Base-by-base conservation (phyloP, 2,113 vertebrate species). In the Aegotheles bennettii region DNA sequence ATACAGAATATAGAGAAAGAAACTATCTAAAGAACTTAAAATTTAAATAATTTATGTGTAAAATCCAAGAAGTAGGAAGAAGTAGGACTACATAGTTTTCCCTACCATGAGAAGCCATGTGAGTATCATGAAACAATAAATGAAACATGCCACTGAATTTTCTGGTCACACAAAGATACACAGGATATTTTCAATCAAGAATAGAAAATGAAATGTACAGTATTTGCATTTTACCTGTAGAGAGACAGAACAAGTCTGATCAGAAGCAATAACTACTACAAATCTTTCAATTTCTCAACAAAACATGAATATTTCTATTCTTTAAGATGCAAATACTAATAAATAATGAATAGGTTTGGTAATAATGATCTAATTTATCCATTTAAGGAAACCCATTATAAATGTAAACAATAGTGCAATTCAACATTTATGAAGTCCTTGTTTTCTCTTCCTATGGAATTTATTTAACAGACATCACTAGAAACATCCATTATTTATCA, bases 351-450 rank as follows among this genome's bases (percentile, higher is more conserved):
- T 63, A 68, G 3, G 63, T 87, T 73, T 56, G 14, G 13, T 84
- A 74, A 94, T 85, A 85, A 73, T 61, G 40, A 76, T 69, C 29
- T 83, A 80, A 87, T 18, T 12, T 86, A 51, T 54, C 35, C 10
- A 18, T 86, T 90, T 91, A 84, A 87, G 33, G 33, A 70, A 91
- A 90, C 7, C 35, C 35, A 86, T 94, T 88, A 73, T 61, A 90
- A 90, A 74, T 63, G 51, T 84, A 97, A 94, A 95, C 42, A 88
- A 63, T 42, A 91, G 16, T 35, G 31, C 10, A 67, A 77, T 75
- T 95, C 75, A 95, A 61, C 50, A 90, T 59, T 89, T 87, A 87
- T 80, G 77, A 91, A 93, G 54, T n/a, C 47, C 59, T 80, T 95
- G 57, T 63, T 95, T 93, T 93, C 90, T 83, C 36, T 93, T 93